Evolutionary conservation across 2,888 invertebrate genomes (phyloP), one percentile per base, ranked within the genome.

Genomic region (Phyto melanocephala): DNA sequence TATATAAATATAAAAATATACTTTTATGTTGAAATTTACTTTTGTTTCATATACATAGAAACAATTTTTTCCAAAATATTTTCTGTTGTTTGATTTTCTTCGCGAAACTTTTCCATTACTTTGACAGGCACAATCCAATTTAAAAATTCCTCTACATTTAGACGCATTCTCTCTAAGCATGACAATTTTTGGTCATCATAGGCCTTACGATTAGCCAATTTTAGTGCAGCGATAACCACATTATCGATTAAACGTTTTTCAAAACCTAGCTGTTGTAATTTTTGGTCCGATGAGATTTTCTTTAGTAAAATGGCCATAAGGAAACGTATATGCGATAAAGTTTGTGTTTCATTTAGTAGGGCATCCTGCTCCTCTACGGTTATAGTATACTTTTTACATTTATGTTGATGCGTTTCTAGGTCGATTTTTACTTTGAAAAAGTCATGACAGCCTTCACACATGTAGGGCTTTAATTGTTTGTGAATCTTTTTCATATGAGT

Each of bases 401-500:
- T 88, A 60, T 92, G 92, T 60, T 91, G 91, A 88, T 97, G 96
- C 11, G 90, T 91, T 78, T 95, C 94, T 62, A 96, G 91, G 63
- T 96, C 94, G 58, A 92, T 93, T 90, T 96, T 96, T 35, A 95
- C 94, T 88, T 95, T 95, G 88, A 95, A 96, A 89, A 95, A 96
- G 58, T 93, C 92, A 35, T 93, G 92, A 89, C 97, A 97, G 65
- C 93, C 93, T 20, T 92, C 91, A 88, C 97, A 97, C 88, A 94
- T 94, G 88, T 96, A 97, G 0, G 96, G 95, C 85, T 95, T 95
- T 81, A 93, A 93, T 85, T 95, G 94, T 35, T 95, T 95, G 89
- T 97, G 97, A 71, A 97, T 96, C 87, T 95, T 95, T 81, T 94
- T 93, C 96, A 97, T 96, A 89, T 97, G 97, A 81, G 96, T 95